Conservation (phyloP, 92 coral and sea anemone species). For the Plumapathes pennacea region DNA sequence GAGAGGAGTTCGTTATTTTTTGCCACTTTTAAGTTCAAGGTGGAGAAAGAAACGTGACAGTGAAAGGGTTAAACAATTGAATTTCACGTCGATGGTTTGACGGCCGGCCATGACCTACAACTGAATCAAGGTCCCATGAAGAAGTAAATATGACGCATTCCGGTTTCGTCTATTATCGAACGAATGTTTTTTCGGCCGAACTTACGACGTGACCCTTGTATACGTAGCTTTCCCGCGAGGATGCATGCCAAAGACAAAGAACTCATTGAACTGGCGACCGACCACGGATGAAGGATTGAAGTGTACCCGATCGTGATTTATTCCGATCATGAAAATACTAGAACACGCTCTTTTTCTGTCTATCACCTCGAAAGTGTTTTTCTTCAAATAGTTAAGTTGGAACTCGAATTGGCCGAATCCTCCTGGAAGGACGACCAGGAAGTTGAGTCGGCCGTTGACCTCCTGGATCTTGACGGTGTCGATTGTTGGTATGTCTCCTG, state of each 20-base stretch:
- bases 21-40: too few species aligned
- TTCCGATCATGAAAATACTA: constrained; percentile 37
- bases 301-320: constrained; percentile 64
- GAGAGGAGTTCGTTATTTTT: too few species aligned
- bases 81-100: too few species aligned
- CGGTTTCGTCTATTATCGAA: too few species aligned
- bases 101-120: too few species aligned
- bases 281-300: constrained; percentile 31
- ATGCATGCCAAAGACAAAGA: constrained; percentile 31
- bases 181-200: too few species aligned
- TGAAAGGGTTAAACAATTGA: too few species aligned
- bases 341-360: constrained; percentile 34
- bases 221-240: constrained; percentile 72
- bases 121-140: too few species aligned
- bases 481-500: constrained; percentile 41
- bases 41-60: too few species aligned
- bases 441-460: constrained; percentile 1
- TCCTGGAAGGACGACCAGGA: constrained; percentile 15
- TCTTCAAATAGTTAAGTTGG: constrained; percentile 47
- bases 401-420: not conserved
- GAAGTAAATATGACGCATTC: too few species aligned
- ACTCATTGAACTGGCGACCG: not conserved
- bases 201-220: too few species aligned
- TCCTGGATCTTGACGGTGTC: constrained; percentile 8
- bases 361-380: constrained; percentile 60